Evolutionary conservation across 2,888 invertebrate genomes (phyloP).

Genomic region (Gasteruption jaculator): DNA sequence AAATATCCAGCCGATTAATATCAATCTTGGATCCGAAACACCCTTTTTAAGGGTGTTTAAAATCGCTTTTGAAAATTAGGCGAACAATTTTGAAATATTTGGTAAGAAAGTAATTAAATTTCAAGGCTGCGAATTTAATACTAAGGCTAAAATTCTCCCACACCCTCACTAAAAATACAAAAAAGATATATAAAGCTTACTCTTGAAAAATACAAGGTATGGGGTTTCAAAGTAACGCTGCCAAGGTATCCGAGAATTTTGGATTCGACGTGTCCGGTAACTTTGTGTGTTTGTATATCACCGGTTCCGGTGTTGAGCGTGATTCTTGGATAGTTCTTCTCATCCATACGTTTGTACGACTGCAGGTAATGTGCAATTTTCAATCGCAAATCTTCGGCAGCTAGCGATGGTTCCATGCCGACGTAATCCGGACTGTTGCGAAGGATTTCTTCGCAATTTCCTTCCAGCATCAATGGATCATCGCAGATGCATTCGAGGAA

Average conservation of each 20-base stretch:
- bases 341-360: conserved; percentile 77
- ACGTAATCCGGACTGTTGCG: conserved; percentile 84
- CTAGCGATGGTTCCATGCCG: conserved; percentile 71
- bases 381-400: conserved; percentile 74
- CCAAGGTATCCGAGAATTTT: conserved; percentile 84
- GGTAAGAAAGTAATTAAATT: too few relatives aligned
- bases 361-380: conserved; percentile 81
- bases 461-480: conserved; percentile 67
- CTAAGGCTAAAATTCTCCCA: not conserved
- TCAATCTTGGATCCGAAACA: not conserved
- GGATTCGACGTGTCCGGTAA: conserved; percentile 76
- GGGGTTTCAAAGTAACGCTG: conserved; percentile 76
- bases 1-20: too few relatives aligned
- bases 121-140: conserved; percentile 2
- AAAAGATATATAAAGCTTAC: conserved; percentile 61
- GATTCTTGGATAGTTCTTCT: conserved; percentile 50
- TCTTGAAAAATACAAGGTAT: conserved; percentile 85
- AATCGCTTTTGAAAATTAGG: not conserved
- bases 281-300: conserved; percentile 66
- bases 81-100: not conserved
- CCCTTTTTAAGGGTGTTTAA: not conserved
- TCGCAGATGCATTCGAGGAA: conserved; percentile 92
- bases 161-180: not conserved
- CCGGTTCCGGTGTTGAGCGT: conserved; percentile 52
- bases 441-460: conserved; percentile 76